Conservation (phyloP, 2,113 vertebrate species). For the Ammodramus savannarum region DNA sequence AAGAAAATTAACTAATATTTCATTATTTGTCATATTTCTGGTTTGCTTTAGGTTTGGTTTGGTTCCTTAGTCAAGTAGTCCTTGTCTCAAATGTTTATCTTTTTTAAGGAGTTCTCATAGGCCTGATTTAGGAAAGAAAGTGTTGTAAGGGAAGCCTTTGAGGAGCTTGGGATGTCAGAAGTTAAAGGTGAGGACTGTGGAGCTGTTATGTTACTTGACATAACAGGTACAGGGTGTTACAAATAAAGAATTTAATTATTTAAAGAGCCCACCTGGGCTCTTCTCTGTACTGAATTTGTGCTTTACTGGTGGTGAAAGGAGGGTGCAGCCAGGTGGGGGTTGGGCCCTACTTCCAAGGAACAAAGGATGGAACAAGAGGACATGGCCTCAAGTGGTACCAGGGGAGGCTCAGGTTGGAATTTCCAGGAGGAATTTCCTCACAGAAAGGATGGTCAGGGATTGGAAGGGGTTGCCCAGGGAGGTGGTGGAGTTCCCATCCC, state of each 20-base stretch:
- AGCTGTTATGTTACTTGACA: background rate
- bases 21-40: background rate
- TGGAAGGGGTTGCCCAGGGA: background rate
- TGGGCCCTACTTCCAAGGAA: background rate
- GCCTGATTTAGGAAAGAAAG: background rate
- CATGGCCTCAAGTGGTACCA: fast-evolving
- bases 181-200: fast-evolving
- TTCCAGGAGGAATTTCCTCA: background rate
- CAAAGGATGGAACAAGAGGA: background rate
- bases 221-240: background rate
- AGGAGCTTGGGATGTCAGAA: background rate
- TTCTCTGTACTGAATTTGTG: background rate
- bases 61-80: background rate
- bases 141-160: background rate
- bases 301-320: background rate
- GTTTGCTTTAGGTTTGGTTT: background rate
- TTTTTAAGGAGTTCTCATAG: background rate
- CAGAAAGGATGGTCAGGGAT: background rate
- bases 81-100: background rate
- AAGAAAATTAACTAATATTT: background rate
- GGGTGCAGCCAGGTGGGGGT: background rate
- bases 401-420: background rate
- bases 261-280: background rate
- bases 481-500: background rate
- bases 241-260: background rate